A percentile compares a stretch with the other conserved stretches of the same genome.
Conservation (phyloP, 2,797 vertebrate species). For the Sphaeramia orbicularis region DNA sequence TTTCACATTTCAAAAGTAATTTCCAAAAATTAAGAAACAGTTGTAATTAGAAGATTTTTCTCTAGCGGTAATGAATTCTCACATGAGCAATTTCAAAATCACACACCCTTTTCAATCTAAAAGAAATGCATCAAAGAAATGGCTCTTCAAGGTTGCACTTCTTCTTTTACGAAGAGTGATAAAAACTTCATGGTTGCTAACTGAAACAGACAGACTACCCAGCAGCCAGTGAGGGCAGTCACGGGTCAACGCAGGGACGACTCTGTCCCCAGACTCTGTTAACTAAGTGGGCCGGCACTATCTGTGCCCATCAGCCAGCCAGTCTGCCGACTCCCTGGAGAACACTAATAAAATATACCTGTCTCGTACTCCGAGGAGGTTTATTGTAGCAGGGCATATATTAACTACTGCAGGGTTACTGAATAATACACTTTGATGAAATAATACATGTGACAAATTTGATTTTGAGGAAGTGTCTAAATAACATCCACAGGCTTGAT, state of each 20-base stretch:
- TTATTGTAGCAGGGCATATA: constrained; percentile 14
- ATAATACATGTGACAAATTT: not conserved
- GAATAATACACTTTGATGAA: constrained; percentile 18
- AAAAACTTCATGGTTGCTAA: constrained; percentile 44
- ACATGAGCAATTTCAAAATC: constrained; percentile 1
- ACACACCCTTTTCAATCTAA: not conserved
- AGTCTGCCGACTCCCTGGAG: constrained; percentile 45
- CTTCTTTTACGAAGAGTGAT: constrained; percentile 57
- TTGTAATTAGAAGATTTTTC: not conserved
- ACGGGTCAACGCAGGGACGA: constrained; percentile 63
- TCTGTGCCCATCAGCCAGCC: constrained; percentile 61
- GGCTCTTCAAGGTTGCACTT: constrained; percentile 39
- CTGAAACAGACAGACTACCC: constrained; percentile 52
- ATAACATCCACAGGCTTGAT: too few species aligned
- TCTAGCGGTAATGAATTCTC: not conserved
- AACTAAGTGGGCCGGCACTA: constrained; percentile 63
- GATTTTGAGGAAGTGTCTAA: not conserved
- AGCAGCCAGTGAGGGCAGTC: constrained; percentile 47
- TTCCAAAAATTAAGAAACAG: too few species aligned
- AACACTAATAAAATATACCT: constrained; percentile 58
- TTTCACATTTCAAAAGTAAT: not conserved
- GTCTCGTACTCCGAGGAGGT: constrained; percentile 37
- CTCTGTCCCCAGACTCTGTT: constrained; percentile 61
- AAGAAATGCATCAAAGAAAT: constrained; percentile 1
- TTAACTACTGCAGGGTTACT: constrained; percentile 23